Percentiles rank a stretch among this genome's conserved stretches.
phyloP scores from a whole-genome alignment of 2,797 vertebrate species.

The Champsocephalus esox region DNA sequence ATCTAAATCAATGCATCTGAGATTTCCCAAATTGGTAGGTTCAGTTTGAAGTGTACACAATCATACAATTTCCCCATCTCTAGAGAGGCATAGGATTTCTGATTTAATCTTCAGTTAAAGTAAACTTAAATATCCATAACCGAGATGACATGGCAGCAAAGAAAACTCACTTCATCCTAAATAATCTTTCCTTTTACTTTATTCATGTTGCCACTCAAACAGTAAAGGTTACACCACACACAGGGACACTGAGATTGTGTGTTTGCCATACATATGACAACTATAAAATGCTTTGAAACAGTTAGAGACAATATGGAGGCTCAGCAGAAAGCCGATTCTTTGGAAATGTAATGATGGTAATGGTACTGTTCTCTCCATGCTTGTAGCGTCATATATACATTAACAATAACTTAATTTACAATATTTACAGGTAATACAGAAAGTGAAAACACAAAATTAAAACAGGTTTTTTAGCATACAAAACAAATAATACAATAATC shows the following conservation, averaged over 20 bases:
- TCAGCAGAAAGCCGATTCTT: constrained; percentile 73
- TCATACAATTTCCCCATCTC: too few relatives aligned
- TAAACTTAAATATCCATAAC: background rate
- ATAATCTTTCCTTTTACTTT: constrained; percentile 67
- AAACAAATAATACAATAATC: constrained; percentile 31
- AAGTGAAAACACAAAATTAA: constrained; percentile 73
- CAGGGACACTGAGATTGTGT: constrained; percentile 66
- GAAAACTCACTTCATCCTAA: background rate
- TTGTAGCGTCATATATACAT: constrained; percentile 68
- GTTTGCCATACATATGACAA: constrained; percentile 67
- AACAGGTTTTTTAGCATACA: constrained; percentile 45
- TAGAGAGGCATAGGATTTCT: too few relatives aligned
- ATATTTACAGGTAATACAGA: constrained; percentile 84
- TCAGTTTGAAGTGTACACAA: background rate
- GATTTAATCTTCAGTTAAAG: too few relatives aligned
- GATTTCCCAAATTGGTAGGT: background rate
- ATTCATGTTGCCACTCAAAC: constrained; percentile 73
- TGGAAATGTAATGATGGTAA: constrained; percentile 74
- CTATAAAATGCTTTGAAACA: constrained; percentile 66
- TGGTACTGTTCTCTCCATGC: constrained; percentile 67
- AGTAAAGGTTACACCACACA: constrained; percentile 74
- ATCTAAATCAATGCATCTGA: too few relatives aligned
- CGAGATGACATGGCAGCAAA: background rate
- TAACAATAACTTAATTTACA: constrained; percentile 91
- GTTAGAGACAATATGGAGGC: constrained; percentile 62